Base-by-base conservation (phyloP, 2,797 vertebrate species). In the Gobionotothen gibberifrons region DNA sequence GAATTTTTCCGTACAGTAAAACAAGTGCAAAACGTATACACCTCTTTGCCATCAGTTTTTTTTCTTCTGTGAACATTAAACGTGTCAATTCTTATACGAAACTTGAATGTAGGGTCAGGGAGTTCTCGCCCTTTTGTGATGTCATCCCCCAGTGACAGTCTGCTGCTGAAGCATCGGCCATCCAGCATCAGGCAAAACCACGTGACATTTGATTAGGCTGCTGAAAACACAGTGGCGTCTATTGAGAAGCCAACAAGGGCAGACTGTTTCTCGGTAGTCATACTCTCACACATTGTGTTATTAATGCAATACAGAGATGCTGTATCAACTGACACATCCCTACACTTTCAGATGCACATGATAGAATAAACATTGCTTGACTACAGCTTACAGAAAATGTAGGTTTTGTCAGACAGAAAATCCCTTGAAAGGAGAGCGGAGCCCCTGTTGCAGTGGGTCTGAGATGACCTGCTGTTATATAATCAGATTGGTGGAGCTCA, bases 211-310 rank as follows among this genome's bases (percentile, higher is more conserved):
- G 89, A 93, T 92, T 89, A 84, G 88, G 82, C 84, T 89, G 88
- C 88, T 90, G 85, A 86, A 90, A 90, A 85, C 84, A 92, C 89
- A 93, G 88, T 83, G 79, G 79, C 76, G 69, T 87, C 89, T 82
- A 91, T 93, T 91, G 83, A 93, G 83, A 84, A 71, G 81, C 82
- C 85, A 93, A 93, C 90, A 93, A 91, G 79, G 85, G 89, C 81
- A 89, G 87, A 89, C 84, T 92, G 90, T 91, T 74, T 81, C 74
- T 59, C 49, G 7, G 75, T 64, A 66, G 78, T 74, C 85, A 63
- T 83, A 82, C 76, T 72, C 82, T 63, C 78, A 75, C 83, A 62
- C 64, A 57, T 36, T 36, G 8, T 36, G 32, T 36, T 36, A 9
- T 36, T 36, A 36, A 36, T 36, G 6, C 32, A 36, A 36, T 9